Evolutionary conservation across 2,113 vertebrate genomes (phyloP).

Genomic region (Phaetusa simplex): DNA sequence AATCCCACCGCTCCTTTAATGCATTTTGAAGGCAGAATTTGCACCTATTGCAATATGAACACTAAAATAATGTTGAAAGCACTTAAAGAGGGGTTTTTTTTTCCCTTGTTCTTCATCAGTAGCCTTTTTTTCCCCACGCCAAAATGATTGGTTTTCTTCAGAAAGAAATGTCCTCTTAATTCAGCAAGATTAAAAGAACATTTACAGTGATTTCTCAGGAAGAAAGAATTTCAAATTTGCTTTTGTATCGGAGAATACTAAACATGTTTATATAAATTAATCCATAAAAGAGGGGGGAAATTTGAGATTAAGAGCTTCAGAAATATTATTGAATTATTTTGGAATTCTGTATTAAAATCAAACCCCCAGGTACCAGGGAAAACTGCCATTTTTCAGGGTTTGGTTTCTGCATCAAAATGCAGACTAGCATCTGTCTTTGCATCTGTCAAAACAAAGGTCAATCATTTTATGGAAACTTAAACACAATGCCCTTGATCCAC

Average conservation of each 20-base stretch:
- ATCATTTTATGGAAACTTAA: slow-evolving; percentile 10
- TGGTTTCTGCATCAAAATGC: neutral
- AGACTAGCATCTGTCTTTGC: neutral
- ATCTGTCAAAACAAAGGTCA: slow-evolving; percentile 47
- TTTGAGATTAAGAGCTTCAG: neutral
- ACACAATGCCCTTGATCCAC: neutral
- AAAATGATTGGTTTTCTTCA: neutral
- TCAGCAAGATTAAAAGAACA: neutral
- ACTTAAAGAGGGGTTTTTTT: neutral
- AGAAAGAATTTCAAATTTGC: neutral
- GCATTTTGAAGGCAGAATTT: neutral
- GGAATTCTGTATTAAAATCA: neutral
- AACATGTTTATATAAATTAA: neutral
- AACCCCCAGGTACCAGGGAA: neutral
- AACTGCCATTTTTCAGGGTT: neutral
- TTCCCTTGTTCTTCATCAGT: neutral
- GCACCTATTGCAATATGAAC: neutral
- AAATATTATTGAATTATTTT: neutral
- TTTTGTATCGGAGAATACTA: neutral
- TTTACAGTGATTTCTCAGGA: neutral
- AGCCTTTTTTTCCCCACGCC: neutral
- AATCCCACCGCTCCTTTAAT: neutral
- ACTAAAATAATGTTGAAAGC: neutral
- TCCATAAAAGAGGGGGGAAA: neutral
- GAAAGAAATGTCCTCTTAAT: neutral